Conservation (phyloP, 2,797 vertebrate genomes). For the Eurystomus glaucurus region DNA sequence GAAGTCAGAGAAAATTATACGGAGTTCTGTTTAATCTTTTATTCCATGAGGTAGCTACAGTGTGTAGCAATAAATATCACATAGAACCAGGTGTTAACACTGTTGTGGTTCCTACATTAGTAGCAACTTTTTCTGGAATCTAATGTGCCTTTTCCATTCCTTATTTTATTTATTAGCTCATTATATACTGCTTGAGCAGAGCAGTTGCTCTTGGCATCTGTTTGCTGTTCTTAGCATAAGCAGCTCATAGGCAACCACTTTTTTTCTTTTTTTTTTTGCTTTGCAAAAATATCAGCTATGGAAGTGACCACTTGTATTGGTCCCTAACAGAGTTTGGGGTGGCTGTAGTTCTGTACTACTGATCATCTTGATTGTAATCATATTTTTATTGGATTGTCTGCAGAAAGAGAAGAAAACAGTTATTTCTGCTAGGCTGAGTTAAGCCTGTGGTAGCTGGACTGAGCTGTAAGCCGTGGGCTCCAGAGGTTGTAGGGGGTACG, state of each 20-base stretch:
- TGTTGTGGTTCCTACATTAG: background rate
- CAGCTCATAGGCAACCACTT: background rate
- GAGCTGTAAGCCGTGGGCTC: background rate
- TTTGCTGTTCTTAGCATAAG: background rate
- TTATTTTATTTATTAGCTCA: background rate
- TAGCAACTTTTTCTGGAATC: background rate
- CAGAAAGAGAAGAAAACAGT: background rate
- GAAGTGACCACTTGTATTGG: background rate
- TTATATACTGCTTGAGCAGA: background rate
- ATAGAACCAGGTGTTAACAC: background rate
- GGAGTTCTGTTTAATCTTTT: background rate
- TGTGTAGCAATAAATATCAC: background rate
- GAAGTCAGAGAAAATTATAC: background rate
- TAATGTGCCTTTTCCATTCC: background rate
- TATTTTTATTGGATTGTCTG: background rate
- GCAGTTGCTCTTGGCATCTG: background rate
- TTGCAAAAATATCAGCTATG: background rate
- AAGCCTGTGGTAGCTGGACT: background rate
- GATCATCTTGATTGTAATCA: background rate
- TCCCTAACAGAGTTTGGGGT: accelerated
- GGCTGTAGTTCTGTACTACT: background rate
- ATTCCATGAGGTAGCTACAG: background rate
- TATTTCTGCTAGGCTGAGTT: background rate
- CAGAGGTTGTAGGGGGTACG: background rate
- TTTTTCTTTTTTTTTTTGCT: background rate